Evolutionary conservation across 2,113 vertebrate genomes (phyloP), one percentile per base, ranked within the genome.

Genomic region (Corythoichthys haematopterus): DNA sequence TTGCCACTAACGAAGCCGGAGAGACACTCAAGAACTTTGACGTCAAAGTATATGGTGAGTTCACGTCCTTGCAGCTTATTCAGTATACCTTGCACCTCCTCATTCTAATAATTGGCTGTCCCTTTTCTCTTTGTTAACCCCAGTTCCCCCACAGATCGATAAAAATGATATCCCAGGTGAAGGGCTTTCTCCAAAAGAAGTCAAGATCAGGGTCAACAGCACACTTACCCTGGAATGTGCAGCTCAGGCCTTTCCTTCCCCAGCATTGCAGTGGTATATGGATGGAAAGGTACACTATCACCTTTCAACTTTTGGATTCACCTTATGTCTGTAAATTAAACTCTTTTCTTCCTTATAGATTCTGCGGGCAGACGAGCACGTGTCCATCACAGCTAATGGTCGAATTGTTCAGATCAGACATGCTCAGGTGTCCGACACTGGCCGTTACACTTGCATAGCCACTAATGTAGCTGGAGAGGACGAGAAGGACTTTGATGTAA

Each of bases 401-500:
- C 94, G 75, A 0, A 92, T 89, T 14, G 93, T 98, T 73, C 92
- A 93, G 80, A 94, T 97, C 80, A 92, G 90, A 68, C 91, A 94
- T 8, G 89, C 95, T 53, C 94, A 94, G 72, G 86, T 99, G 75
- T 95, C 95, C 0, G 95, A 98, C 82, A 99, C 94, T 0, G 96
- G 97, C 11, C 93, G 97, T 37, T 99, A 98, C 62, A 95, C 94
- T 64, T 99, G 97, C 65, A 74, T 98, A 57, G 97, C 97, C 37
- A 94, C 93, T 66, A 99, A 99, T 69, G 53, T 98, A 52, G 97
- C 94, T 70, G 97, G 97, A 65, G 95, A 98, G 84, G 97, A 98
- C 80, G 97, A 99, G 86, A 82, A 96, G 92, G 97, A 99, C 87
- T 99, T 97, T 91, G 97, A 99, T 93, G 94, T 99, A 89, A 98